phyloP scores from a whole-genome alignment of 2,113 vertebrate genomes.

The Phyllopteryx taeniolatus region DNA sequence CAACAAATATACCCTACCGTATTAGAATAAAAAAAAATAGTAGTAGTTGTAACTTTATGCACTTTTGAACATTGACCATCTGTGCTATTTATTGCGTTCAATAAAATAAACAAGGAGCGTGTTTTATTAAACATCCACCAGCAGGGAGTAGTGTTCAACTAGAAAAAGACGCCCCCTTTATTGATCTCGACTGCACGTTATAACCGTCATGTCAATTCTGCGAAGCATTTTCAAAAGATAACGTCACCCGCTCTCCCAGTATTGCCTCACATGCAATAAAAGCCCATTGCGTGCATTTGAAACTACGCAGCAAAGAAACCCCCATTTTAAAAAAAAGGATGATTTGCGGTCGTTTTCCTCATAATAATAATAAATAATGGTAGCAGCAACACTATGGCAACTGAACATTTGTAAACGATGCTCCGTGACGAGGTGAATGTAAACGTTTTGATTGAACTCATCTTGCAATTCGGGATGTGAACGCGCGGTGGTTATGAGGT shows the following conservation, averaged over 20 bases:
- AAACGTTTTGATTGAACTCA: background rate
- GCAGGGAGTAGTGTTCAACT: background rate
- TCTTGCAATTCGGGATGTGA: background rate
- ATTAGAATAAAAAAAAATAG: no score
- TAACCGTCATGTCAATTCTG: background rate
- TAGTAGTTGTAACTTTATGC: no score
- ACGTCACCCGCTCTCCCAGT: background rate
- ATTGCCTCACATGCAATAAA: background rate
- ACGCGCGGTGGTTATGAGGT: conserved; percentile 40
- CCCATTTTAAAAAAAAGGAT: background rate
- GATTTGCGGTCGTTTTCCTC: background rate
- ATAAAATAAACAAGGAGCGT: background rate
- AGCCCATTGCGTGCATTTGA: background rate
- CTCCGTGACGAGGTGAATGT: background rate
- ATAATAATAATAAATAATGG: background rate
- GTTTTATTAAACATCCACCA: background rate
- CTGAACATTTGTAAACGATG: background rate
- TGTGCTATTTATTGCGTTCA: no score
- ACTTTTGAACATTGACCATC: no score
- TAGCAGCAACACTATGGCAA: background rate
- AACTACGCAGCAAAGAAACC: background rate
- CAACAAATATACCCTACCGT: no score
- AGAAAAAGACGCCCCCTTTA: background rate
- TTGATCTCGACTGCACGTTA: background rate
- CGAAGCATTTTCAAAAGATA: background rate